phyloP scores from a whole-genome alignment of 2,888 invertebrate species.

The Drosophila parthenogenetica region DNA sequence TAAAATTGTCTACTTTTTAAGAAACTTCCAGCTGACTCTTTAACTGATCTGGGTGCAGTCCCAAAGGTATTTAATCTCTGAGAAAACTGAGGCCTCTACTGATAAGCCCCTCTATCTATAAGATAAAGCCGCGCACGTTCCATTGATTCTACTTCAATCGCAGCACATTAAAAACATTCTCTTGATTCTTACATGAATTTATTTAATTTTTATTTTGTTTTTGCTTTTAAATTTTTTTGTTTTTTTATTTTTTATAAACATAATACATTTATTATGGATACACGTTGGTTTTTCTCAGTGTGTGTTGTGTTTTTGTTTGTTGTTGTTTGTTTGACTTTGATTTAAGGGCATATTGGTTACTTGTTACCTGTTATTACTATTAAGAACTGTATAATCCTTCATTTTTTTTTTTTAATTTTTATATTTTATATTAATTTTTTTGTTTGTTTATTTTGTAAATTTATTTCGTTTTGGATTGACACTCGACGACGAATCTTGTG shows the following conservation, averaged over 20 bases:
- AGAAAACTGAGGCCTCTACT: too few relatives aligned
- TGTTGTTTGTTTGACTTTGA: constrained; percentile 67
- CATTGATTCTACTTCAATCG: too few relatives aligned
- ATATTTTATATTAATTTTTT: constrained; percentile 1
- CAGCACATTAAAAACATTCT: constrained; percentile 7
- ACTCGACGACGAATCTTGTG: constrained; percentile 43
- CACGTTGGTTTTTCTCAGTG: constrained; percentile 58
- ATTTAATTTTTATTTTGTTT: constrained; percentile 79
- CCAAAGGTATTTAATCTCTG: too few relatives aligned
- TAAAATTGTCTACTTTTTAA: too few relatives aligned
- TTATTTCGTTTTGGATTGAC: constrained; percentile 63
- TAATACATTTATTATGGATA: constrained; percentile 81
- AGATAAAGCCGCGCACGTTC: too few relatives aligned
- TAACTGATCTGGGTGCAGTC: too few relatives aligned
- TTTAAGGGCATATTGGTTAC: constrained; percentile 75
- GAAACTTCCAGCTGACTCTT: too few relatives aligned
- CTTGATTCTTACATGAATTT: constrained; percentile 70
- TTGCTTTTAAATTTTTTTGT: constrained; percentile 70
- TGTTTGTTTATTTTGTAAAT: constrained; percentile 43
- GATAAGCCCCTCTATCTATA: too few relatives aligned
- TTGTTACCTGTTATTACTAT: constrained; percentile 51
- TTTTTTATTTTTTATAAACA: constrained; percentile 74
- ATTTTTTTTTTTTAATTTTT: constrained; percentile 17
- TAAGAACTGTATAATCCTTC: constrained; percentile 39
- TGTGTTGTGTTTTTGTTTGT: constrained; percentile 66